Percentiles rank a stretch among this genome's conserved stretches.
phyloP scores from a whole-genome alignment of 1,140 invertebrate species.

The Drosophila punjabiensis region DNA sequence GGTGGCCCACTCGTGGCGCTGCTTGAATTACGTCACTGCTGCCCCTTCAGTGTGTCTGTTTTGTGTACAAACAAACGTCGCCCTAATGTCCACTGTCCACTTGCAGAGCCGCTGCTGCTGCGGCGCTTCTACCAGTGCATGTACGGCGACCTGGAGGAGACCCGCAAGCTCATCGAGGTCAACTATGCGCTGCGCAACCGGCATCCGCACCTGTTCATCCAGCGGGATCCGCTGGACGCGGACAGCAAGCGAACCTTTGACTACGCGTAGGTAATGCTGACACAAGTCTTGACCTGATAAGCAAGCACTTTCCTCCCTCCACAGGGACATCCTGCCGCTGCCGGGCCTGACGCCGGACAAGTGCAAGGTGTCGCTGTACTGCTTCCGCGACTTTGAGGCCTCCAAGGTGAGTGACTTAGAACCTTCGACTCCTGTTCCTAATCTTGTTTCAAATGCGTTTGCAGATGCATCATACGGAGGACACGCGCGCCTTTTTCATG shows the following conservation, averaged over 20 bases:
- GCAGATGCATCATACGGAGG: slow-evolving; percentile 89
- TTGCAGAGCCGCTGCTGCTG: slow-evolving; percentile 70
- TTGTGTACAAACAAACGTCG: slow-evolving; percentile 28
- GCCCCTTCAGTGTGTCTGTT: background rate
- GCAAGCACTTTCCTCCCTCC: slow-evolving; percentile 46
- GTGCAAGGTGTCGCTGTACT: slow-evolving; percentile 87
- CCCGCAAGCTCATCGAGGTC: slow-evolving; percentile 88
- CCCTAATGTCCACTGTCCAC: slow-evolving; percentile 2
- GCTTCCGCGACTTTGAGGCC: slow-evolving; percentile 87
- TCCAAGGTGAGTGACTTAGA: slow-evolving; percentile 78
- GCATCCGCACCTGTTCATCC: slow-evolving; percentile 88
- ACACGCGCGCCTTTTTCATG: slow-evolving; percentile 89
- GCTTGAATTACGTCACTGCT: slow-evolving; percentile 56
- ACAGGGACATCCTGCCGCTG: slow-evolving; percentile 88
- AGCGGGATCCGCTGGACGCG: slow-evolving; percentile 87
- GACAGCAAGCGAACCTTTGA: slow-evolving; percentile 76
- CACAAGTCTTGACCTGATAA: background rate
- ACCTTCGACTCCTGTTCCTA: too few relatives aligned
- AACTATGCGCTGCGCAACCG: slow-evolving; percentile 89
- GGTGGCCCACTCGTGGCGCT: slow-evolving; percentile 17
- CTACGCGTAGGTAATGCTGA: slow-evolving; percentile 68
- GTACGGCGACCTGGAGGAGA: slow-evolving; percentile 86
- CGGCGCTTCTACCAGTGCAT: slow-evolving; percentile 85
- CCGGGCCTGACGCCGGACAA: slow-evolving; percentile 87
- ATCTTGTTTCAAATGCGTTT: background rate